Evolutionary conservation across 1,140 invertebrate genomes (phyloP), one percentile per base, ranked within the genome.

Genomic region (Hyles vespertilio): DNA sequence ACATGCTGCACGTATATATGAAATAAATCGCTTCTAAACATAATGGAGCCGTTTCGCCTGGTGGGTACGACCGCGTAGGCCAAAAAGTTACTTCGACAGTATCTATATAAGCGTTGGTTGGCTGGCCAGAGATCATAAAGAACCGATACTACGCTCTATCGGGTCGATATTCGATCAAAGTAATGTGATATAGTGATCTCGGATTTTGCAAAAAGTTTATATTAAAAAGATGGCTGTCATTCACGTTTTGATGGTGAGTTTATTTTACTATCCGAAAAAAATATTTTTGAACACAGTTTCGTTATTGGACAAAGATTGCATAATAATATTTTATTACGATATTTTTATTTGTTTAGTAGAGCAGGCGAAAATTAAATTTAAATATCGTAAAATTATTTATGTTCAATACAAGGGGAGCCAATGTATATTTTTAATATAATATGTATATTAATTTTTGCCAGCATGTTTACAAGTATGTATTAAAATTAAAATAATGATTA

Each of bases 161-260:
- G 63, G 59, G 67, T 57, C 58, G 65, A 66, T 63, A 64, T 49
- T 58, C 59, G 61, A 48, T 11, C 46, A 64, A 77, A 77, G 68
- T 77, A 69, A 79, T 78, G 78, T 84, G 77, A 79, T 74, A 67
- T 72, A 69, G 59, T 68, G 61, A 64, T 59, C 45, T 63, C 50
- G 54, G 57, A 58, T 58, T 54, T 59, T 57, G 56, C 22, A 56
- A 40, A 40, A 40, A 40, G 36, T 40, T 40, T 40, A 50, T 56
- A 56, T 53, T 59, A 50, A 54, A 44, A 80, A 73, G 45, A 86
- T 83, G 83, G 69, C 72, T 12, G 62, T 59, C 49, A 56, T 84
- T 47, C 69, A 70, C 32, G 58, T 78, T 73, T 79, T 84, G 54
- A 74, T 82, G 81, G 81, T 86, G 72, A 71, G 81, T 69, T 63